These are phyloP conservation scores for Lucinisca nassula DNA, from an alignment of 2,888 invertebrate species.

Conservation along the genomic window DNA sequence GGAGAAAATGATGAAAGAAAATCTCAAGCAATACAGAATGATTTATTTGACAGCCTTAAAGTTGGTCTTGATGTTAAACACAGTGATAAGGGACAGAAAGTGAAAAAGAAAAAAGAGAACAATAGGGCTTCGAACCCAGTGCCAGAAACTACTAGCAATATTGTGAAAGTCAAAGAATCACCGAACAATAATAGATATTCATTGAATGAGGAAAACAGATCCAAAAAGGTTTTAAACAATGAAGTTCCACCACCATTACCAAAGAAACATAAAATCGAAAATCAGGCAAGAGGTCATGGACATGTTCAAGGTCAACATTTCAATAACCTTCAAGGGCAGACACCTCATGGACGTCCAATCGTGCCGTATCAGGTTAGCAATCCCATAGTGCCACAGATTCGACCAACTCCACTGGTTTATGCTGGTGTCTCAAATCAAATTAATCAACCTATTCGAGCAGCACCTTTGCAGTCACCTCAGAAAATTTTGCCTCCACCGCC, in stretches of 20 bases:
- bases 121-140: conserved; percentile 35
- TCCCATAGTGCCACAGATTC: conserved; percentile 73
- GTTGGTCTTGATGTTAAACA: conserved; percentile 58
- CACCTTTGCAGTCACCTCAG: conserved; percentile 68
- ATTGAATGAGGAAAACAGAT: not conserved
- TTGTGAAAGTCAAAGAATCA: conserved; percentile 4
- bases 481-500: conserved; percentile 31
- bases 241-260: conserved; percentile 67
- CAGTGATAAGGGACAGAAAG: conserved; percentile 46
- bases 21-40: conserved; percentile 77
- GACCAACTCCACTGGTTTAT: conserved; percentile 76
- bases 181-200: conserved; percentile 1
- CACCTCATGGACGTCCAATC: conserved; percentile 56
- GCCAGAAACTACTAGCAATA: not conserved
- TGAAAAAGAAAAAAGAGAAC: conserved; percentile 49
- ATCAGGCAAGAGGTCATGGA: not conserved
- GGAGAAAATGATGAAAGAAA: conserved; percentile 59
- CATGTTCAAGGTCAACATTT: conserved; percentile 1
- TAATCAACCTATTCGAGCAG: conserved; percentile 67
- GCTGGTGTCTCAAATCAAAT: conserved; percentile 72
- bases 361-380: conserved; percentile 72
- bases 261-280: conserved; percentile 47
- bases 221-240: conserved; percentile 41
- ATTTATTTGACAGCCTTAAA: conserved; percentile 83
- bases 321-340: conserved; percentile 12